Percentiles rank a stretch among this genome's conserved stretches.
Evolutionary conservation across 1,140 invertebrate genomes (phyloP).

Genomic region (Heliothis virescens): DNA sequence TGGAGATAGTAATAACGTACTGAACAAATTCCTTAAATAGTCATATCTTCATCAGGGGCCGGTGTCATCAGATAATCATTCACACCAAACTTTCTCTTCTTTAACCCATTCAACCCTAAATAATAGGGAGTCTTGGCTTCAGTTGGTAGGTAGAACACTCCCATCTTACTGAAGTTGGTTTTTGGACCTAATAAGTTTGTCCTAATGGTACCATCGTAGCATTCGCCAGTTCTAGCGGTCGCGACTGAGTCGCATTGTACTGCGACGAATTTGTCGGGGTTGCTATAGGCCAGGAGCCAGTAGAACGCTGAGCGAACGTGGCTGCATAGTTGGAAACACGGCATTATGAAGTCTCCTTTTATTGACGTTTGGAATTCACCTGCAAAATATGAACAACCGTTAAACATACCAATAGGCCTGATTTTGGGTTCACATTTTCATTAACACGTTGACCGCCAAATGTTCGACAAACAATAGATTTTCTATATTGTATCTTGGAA

Average conservation of each 20-base stretch:
- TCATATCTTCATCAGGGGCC: conserved; percentile 70
- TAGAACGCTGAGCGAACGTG: conserved; percentile 72
- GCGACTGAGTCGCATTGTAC: conserved; percentile 65
- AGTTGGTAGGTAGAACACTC: conserved; percentile 78
- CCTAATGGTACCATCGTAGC: conserved; percentile 58
- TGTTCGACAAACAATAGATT: too few species aligned
- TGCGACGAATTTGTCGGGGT: conserved; percentile 69
- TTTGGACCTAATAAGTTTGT: conserved; percentile 70
- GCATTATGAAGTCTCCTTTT: conserved; percentile 69
- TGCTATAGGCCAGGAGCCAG: conserved; percentile 63
- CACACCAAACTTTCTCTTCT: conserved; percentile 59
- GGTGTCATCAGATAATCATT: conserved; percentile 69
- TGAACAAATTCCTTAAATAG: conserved; percentile 54
- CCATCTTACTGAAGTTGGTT: conserved; percentile 71
- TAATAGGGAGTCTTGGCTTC: conserved; percentile 66
- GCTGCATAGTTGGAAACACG: conserved; percentile 76
- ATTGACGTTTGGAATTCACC: conserved; percentile 75
- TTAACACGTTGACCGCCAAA: too few species aligned
- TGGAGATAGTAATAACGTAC: too few species aligned
- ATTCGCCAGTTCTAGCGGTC: conserved; percentile 64
- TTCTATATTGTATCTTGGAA: too few species aligned
- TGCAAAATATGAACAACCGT: conserved; percentile 49
- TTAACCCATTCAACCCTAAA: conserved; percentile 63
- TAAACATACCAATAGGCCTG: neutral
- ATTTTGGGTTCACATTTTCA: too few species aligned